phyloP scores from a whole-genome alignment of 2,797 vertebrate species.

The Pangasius macronema region DNA sequence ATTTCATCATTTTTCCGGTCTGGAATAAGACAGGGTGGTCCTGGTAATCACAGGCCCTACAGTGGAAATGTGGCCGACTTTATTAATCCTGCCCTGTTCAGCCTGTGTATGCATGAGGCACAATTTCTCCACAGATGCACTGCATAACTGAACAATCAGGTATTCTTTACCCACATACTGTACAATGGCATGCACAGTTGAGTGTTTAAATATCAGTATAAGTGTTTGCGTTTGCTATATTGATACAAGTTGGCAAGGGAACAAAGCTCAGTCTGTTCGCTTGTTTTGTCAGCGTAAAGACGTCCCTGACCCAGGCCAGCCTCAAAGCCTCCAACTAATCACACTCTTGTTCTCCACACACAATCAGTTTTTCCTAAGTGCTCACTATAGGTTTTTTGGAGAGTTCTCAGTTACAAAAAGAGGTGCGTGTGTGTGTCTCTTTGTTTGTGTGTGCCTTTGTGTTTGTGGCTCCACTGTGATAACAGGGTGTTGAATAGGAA shows the following conservation, averaged over 20 bases:
- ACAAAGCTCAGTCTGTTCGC: slow-evolving; percentile 62
- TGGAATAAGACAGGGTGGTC: not conserved
- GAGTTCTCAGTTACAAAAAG: slow-evolving; percentile 34
- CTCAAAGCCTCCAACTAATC: slow-evolving; percentile 45
- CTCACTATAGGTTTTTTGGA: slow-evolving; percentile 32
- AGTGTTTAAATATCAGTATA: not conserved
- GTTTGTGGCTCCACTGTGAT: slow-evolving; percentile 8
- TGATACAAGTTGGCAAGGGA: slow-evolving; percentile 48
- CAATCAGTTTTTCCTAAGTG: slow-evolving; percentile 36
- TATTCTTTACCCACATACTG: not conserved
- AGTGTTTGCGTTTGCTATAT: slow-evolving; percentile 39
- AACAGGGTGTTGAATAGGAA: slow-evolving; percentile 30
- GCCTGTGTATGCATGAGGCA: not conserved
- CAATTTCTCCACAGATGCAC: not conserved
- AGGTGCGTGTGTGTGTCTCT: slow-evolving; percentile 12
- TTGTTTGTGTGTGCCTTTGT: slow-evolving; percentile 9
- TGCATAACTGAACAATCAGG: not conserved
- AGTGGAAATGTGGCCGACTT: not conserved
- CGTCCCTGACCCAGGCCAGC: slow-evolving; percentile 34
- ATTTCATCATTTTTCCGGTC: not conserved
- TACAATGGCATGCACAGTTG: not conserved
- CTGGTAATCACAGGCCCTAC: not conserved
- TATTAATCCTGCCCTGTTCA: not conserved
- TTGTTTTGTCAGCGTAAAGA: slow-evolving; percentile 51
- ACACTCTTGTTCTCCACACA: slow-evolving; percentile 47